phyloP scores from a whole-genome alignment of 2,797 vertebrate species.

The Leptatherina wallacei region DNA sequence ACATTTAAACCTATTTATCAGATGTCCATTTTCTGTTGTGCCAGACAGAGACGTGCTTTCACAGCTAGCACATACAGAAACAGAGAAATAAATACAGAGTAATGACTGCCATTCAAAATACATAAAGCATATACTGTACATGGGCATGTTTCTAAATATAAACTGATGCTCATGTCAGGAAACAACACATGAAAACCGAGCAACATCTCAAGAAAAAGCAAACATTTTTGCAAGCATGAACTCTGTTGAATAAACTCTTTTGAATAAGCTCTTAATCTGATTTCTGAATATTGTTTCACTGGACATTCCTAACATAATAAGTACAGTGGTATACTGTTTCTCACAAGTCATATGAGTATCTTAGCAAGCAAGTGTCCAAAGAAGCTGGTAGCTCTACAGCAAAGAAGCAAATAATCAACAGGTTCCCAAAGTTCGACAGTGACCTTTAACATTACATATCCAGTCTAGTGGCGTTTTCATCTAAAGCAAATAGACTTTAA shows the following conservation, averaged over 20 bases:
- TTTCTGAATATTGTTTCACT: background rate
- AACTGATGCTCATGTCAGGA: background rate
- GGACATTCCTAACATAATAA: background rate
- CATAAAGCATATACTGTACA: background rate
- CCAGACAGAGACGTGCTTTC: background rate
- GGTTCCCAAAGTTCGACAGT: background rate
- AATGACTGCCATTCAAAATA: background rate
- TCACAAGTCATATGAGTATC: background rate
- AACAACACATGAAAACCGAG: background rate
- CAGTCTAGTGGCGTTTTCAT: background rate
- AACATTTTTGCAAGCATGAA: too few relatives aligned
- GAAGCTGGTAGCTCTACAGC: background rate
- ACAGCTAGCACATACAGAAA: background rate
- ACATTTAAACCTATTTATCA: background rate
- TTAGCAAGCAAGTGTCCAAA: constrained; percentile 8
- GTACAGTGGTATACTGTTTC: too few relatives aligned
- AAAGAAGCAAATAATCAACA: constrained; percentile 1
- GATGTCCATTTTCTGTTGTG: background rate
- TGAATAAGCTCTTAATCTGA: background rate
- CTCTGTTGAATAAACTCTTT: too few relatives aligned
- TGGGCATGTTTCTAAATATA: background rate
- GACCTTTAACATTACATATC: background rate
- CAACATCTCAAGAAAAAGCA: background rate
- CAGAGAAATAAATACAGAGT: background rate
- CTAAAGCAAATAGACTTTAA: background rate